Base-by-base conservation (phyloP, 2,797 vertebrate genomes). In the Craterocephalus amniculus region DNA sequence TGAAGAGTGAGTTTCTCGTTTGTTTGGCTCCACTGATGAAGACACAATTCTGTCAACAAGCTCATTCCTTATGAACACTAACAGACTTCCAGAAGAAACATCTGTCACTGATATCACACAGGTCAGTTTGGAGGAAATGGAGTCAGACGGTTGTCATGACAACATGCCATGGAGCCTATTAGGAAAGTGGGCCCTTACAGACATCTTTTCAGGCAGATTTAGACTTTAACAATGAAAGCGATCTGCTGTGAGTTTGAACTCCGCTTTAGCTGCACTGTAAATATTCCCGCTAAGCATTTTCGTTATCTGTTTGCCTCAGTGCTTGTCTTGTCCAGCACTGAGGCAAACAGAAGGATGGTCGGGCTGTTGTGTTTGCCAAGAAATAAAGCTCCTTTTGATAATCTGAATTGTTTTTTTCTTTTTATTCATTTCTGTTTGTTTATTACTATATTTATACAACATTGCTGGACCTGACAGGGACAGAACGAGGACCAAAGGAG, bases 21-120 rank as follows among this genome's bases (percentile, higher is more conserved):
- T 40, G 4, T 40, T 3, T 14, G 20, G 4, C 20, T 22, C 20
- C 7, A 8, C 13, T 1, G 77, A 73, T 77, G 12, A 64, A 57
- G 66, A 52, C 67, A 43, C 18, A 27, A 1, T 62, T 56, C 57
- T 48, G 71, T 63, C 57, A 8, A 36, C 2, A 51, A 75, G 66
- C 65, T 63, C 13, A 4, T 35, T 1, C 49, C 51, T 38, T 66
- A 68, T 57, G 60, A 61, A 74, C 70, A 18, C 4, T 22, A 61
- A 48, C 57, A 61, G 59, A 60, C 36, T 38, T 67, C 49, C 69
- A 43, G 60, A 27, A 40, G 77, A 32, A 79, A 58, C 73, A 49
- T 43, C 67, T 72, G 60, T 32, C 34, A 16, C 26, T 16, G 35
- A 43, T 16, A 43, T 43, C 18, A 4, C 34, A 20, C 26, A 26